phyloP scores from a whole-genome alignment of 1,140 invertebrate species.

The Magallana gigas region DNA sequence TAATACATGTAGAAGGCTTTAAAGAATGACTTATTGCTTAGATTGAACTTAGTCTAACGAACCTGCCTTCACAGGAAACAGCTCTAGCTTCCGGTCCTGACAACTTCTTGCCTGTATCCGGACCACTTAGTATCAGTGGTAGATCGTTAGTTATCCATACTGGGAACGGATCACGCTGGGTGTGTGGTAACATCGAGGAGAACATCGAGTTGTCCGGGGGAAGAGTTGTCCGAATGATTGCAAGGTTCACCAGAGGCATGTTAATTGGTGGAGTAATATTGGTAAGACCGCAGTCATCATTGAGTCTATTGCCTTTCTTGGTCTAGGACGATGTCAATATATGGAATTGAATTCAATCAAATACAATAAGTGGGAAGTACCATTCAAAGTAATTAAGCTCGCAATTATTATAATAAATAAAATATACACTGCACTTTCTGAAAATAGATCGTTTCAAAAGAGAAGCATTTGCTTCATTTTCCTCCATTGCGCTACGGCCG shows the following conservation, averaged over 20 bases:
- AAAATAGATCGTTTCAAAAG: background rate
- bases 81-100: slow-evolving; percentile 79
- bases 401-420: too few species aligned
- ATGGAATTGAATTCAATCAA: too few species aligned
- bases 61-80: background rate
- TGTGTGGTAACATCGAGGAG: slow-evolving; percentile 80
- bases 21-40: background rate
- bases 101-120: slow-evolving; percentile 90
- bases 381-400: too few species aligned
- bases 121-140: slow-evolving; percentile 88
- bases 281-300: slow-evolving; percentile 79
- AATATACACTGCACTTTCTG: too few species aligned
- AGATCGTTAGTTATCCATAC: slow-evolving; percentile 89
- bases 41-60: background rate
- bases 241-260: slow-evolving; percentile 82
- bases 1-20: too few species aligned
- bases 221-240: slow-evolving; percentile 42
- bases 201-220: slow-evolving; percentile 43
- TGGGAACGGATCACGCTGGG: slow-evolving; percentile 74
- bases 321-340: too few species aligned
- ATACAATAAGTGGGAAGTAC: too few species aligned
- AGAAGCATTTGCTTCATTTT: too few species aligned
- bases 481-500: too few species aligned
- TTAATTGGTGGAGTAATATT: slow-evolving; percentile 93
- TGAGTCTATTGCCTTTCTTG: too few species aligned